These are phyloP conservation scores for Cyprinus carpio DNA, from an alignment of 2,113 vertebrate species.

Conservation along the genomic window DNA sequence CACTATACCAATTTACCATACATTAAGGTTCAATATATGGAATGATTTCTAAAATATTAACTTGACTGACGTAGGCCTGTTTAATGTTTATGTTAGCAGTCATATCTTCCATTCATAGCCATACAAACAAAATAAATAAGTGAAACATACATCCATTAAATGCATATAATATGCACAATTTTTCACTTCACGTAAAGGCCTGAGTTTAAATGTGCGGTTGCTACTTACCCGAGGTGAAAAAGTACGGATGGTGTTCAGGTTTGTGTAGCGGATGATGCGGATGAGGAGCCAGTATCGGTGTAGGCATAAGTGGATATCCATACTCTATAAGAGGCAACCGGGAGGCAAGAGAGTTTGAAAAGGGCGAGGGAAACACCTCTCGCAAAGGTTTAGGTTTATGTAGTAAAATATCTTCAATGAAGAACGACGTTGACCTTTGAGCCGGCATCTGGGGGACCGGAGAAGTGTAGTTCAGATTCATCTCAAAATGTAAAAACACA, in stretches of 20 bases:
- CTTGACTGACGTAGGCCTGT: not conserved
- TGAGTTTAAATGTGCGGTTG: too few species aligned
- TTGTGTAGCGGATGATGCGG: constrained; percentile 93
- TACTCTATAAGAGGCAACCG: constrained; percentile 94
- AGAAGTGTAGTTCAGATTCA: constrained; percentile 93
- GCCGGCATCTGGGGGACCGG: constrained; percentile 79
- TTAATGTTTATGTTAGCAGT: too few species aligned
- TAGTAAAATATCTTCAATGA: constrained; percentile 96
- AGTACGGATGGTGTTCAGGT: constrained; percentile 92
- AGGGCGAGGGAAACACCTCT: constrained; percentile 85
- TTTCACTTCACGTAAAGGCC: not conserved
- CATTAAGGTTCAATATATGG: not conserved
- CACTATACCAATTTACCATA: not conserved
- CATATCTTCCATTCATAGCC: not conserved
- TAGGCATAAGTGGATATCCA: constrained; percentile 94
- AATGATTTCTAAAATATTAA: not conserved
- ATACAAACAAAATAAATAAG: not conserved
- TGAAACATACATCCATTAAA: not conserved
- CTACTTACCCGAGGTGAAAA: constrained; percentile 92
- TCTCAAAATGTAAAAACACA: constrained; percentile 56
- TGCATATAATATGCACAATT: too few species aligned
- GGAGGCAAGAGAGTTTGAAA: constrained; percentile 84
- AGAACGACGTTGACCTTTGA: constrained; percentile 94
- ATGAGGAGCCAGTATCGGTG: constrained; percentile 91
- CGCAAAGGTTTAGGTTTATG: constrained; percentile 95